Evolutionary conservation across 2,888 invertebrate genomes (phyloP).

Genomic region (Timema cristinae): DNA sequence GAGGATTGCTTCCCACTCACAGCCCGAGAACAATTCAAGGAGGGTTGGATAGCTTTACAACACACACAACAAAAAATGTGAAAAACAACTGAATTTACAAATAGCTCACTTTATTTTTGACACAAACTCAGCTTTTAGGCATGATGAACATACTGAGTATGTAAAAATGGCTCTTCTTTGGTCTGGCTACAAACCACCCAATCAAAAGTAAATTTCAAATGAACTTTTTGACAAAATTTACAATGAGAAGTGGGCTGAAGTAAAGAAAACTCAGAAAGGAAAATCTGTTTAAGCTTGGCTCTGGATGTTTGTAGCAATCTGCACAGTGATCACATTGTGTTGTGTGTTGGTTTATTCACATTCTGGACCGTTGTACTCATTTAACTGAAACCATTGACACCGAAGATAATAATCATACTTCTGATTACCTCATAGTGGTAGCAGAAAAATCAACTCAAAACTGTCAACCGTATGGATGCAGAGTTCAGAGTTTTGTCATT

Average conservation of each 20-base stretch:
- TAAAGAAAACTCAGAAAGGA: too few species aligned
- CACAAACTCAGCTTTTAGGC: not conserved
- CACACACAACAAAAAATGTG: not conserved
- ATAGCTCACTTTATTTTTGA: constrained; percentile 7
- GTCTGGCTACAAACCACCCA: not conserved
- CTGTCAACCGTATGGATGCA: constrained; percentile 1
- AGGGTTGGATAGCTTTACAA: not conserved
- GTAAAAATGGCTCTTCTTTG: constrained; percentile 10
- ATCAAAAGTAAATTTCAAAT: too few species aligned
- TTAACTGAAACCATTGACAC: too few species aligned
- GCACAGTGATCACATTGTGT: too few species aligned
- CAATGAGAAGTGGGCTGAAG: too few species aligned
- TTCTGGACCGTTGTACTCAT: too few species aligned
- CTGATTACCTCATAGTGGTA: constrained; percentile 2
- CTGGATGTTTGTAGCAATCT: too few species aligned
- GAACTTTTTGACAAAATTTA: too few species aligned
- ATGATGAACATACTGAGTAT: not conserved
- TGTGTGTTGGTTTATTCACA: too few species aligned
- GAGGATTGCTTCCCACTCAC: not conserved
- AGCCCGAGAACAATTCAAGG: not conserved
- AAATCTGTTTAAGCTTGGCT: too few species aligned
- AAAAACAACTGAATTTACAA: not conserved
- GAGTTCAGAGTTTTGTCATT: constrained; percentile 6
- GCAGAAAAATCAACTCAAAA: constrained; percentile 7
- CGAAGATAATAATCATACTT: constrained; percentile 1